These are phyloP conservation scores for Bombus confusus DNA, from an alignment of 1,140 invertebrate species.

Conservation along the genomic window DNA sequence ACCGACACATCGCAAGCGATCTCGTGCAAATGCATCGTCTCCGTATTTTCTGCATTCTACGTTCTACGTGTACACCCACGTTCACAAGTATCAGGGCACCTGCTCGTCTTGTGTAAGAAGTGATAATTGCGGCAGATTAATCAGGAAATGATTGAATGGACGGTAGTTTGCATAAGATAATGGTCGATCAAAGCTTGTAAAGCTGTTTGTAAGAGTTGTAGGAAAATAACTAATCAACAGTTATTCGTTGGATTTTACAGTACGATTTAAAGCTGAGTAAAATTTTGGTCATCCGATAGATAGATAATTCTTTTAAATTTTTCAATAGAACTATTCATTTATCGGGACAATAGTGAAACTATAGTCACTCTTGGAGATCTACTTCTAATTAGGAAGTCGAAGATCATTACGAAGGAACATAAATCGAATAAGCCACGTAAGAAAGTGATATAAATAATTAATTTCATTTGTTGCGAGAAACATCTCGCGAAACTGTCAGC, in stretches of 20 bases:
- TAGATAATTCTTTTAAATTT: background rate
- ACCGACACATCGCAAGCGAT: slow-evolving; percentile 6
- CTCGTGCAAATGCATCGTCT: slow-evolving; percentile 14
- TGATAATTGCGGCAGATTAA: background rate
- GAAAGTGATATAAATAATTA: background rate
- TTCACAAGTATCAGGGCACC: background rate
- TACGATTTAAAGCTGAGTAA: background rate
- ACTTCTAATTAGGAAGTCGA: background rate
- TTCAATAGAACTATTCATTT: too few relatives aligned
- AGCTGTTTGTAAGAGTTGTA: background rate
- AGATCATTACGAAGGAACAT: background rate
- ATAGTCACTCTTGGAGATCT: too few relatives aligned
- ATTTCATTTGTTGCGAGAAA: background rate
- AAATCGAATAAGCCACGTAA: background rate
- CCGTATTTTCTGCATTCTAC: background rate
- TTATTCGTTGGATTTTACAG: background rate
- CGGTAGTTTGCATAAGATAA: background rate
- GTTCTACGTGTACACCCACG: background rate
- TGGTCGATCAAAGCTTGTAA: background rate
- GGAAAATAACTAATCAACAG: background rate
- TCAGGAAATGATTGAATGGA: background rate
- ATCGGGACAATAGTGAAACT: too few relatives aligned
- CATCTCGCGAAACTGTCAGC: too few relatives aligned
- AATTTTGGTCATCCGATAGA: background rate
- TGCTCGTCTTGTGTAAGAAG: background rate